Base-by-base conservation (phyloP, 1,140 invertebrate species). In the Nephila pilipes region DNA sequence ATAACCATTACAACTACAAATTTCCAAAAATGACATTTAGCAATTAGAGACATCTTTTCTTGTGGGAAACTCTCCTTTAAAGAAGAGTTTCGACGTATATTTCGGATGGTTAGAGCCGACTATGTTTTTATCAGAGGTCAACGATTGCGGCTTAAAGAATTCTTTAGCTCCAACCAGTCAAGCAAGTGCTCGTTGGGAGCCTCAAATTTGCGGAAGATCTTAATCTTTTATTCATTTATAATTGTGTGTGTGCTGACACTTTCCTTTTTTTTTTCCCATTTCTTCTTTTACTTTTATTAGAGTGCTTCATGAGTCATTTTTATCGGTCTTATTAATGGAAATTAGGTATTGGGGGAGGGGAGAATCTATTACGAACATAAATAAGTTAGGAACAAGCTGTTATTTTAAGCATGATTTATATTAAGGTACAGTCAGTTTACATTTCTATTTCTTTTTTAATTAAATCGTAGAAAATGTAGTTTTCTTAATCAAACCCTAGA, bases 41-140 rank as follows among this genome's bases (percentile, higher is more conserved):
- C 46, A 46, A 46, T 46, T 32, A 32, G 69, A 25, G 63, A 65
- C 69, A 75, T 75, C 69, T 36, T 75, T 75, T 32, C 32, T 32
- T 14, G 29, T 5, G 16, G 29, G 12, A 75, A 18, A 4, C 36
- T 32, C 16, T 79, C 32, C 38, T 83, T 55, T 83, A 14, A 54
- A 25, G 46, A 57, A 55, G 46, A 57, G 46, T 83, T 54, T 25
- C 25, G 22, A 32, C 14, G 54, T 14, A 83, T 83, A n/a, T 25
- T 55, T 57, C 54, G 46, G 46, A 83, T 25, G 46, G 36, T n/a
- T 55, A 22, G 46, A 60, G 12, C 54, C 69, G 69, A 75, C 46
- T 55, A 79, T 79, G n/a, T 29, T 10, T 90, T 80, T 25, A 80
- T 79, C 88, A 81, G 81, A 69, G 90, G 90, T 92, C 90, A 92